Conservation (phyloP, 2,888 invertebrate species). For the Acronicta alni region DNA sequence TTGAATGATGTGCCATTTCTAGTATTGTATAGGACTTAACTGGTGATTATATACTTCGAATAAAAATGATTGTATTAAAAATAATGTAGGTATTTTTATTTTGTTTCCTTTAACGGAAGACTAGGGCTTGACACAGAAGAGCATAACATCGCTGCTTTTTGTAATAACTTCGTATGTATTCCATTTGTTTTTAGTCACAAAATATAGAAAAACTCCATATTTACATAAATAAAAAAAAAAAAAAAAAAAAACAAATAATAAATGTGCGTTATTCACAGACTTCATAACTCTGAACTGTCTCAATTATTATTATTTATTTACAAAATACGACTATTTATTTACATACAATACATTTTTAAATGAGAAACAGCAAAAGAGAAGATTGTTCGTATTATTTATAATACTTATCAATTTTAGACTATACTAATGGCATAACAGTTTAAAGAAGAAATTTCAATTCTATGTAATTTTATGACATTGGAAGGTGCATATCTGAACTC, state of each 20-base stretch:
- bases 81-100: conserved; percentile 27
- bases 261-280: conserved; percentile 16
- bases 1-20: conserved; percentile 59
- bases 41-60: conserved; percentile 47
- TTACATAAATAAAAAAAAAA: background rate
- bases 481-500: background rate
- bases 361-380: background rate
- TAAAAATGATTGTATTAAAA: conserved; percentile 50
- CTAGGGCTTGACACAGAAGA: conserved; percentile 4
- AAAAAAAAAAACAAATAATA: background rate
- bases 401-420: background rate
- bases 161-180: conserved; percentile 4
- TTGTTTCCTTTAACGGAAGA: conserved; percentile 6
- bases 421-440: background rate
- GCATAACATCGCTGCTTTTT: background rate
- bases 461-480: background rate
- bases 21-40: conserved; percentile 31
- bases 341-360: conserved; percentile 12
- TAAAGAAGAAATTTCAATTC: background rate
- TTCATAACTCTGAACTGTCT: conserved; percentile 24
- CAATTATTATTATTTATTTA: conserved; percentile 26
- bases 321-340: conserved; percentile 16
- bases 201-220: background rate
- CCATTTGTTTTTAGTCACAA: no score
- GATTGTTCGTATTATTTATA: no score